These are phyloP conservation scores for Deladenus siricidicola DNA, from an alignment of 2,888 invertebrate species.

Conservation along the genomic window DNA sequence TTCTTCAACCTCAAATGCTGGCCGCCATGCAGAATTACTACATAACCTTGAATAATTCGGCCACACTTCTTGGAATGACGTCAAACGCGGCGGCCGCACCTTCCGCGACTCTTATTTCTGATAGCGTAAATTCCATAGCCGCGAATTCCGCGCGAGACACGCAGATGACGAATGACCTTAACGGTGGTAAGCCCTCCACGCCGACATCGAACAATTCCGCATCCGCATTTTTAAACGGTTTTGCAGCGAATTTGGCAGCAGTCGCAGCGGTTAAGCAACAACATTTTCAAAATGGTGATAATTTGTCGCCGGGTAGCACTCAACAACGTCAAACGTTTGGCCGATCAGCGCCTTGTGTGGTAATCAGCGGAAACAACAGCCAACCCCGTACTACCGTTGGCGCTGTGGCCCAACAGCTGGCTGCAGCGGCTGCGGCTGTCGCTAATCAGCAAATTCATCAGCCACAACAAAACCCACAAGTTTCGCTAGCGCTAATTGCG, in stretches of 20 bases:
- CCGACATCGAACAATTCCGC: slow-evolving; percentile 1
- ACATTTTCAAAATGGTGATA: too few species aligned
- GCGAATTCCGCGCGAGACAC: background rate
- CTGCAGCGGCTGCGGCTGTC: slow-evolving; percentile 4
- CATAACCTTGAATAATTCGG: slow-evolving; percentile 24
- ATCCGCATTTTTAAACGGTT: slow-evolving; percentile 12
- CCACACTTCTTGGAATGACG: slow-evolving; percentile 4
- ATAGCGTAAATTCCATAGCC: background rate
- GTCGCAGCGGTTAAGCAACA: slow-evolving; percentile 1
- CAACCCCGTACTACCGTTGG: background rate
- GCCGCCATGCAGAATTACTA: slow-evolving; percentile 51
- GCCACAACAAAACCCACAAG: background rate
- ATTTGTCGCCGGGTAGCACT: too few species aligned
- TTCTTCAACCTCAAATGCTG: slow-evolving; percentile 45
- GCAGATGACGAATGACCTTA: too few species aligned
- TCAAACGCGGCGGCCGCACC: slow-evolving; percentile 1
- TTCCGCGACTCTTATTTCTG: slow-evolving; percentile 1
- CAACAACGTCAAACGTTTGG: too few species aligned
- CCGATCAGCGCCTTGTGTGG: too few species aligned
- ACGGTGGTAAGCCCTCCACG: background rate
- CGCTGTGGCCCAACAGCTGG: background rate
- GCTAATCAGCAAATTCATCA: background rate
- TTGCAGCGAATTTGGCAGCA: slow-evolving; percentile 15
- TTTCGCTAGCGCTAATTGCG: background rate
- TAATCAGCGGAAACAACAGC: background rate